Base-by-base conservation (phyloP, 2,113 vertebrate species). In the Crotalus helleri region DNA sequence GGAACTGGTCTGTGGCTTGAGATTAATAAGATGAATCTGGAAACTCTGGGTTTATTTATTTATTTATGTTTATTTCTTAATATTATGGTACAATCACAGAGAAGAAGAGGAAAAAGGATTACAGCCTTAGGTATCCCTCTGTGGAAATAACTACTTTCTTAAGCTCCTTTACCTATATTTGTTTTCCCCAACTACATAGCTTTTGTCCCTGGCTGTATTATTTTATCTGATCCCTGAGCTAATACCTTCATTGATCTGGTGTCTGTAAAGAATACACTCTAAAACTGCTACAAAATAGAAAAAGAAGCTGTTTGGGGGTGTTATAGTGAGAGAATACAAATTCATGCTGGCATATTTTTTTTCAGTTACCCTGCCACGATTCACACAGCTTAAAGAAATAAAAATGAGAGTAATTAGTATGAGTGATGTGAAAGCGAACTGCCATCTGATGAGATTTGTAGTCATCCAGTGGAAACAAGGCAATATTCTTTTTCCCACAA, bases 171-270 rank as follows among this genome's bases (percentile, higher is more conserved):
- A 90, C 24, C 46, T 89, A 33, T 44, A 81, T 19, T 1, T 0
- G 49, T 92, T 91, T 53, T 85, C 53, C 90, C 0, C 55, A 61
- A 85, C 51, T 24, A 29, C 53, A 5, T 39, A 55, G 15, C 39
- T 4, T 91, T 74, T 46, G 19, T 89, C 61, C 55, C 90, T 51
- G 87, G n/a, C n/a, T 9, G 33, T n/a, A 64, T 85, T 39, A 61
- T 94, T 94, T 95, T 85, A 95, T 55, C n/a, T 92, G 55, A 91
- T 92, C 17, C 53, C 81, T 74, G 39, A 94, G 95, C 33, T 93
- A 90, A 88, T 91, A n/a, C 86, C 94, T 88, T 85, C 11, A 3
- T 5, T 54, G 86, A 90, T 93, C 91, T 92, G 69, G 86, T 88
- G 21, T 61, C 21, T 33, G 10, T 69, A 49, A 0, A 95, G 33